These are phyloP conservation scores for Acanthornis magna DNA, from an alignment of 2,797 vertebrate genomes.

Conservation along the genomic window DNA sequence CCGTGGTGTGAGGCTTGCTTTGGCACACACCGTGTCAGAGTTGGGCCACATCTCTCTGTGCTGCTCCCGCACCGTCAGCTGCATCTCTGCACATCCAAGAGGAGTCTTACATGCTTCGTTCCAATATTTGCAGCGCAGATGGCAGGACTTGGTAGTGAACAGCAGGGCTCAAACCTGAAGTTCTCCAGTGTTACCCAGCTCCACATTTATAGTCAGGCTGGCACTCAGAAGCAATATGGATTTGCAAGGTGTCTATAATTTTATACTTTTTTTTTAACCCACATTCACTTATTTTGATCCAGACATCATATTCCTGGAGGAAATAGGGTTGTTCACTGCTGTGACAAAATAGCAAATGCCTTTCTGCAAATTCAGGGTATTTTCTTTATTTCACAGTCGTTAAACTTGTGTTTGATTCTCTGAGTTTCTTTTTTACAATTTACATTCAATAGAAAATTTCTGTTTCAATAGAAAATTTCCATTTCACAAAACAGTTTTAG, in stretches of 20 bases:
- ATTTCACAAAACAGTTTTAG: not conserved
- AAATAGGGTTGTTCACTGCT: not conserved
- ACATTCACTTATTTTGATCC: not conserved
- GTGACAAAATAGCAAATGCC: not conserved
- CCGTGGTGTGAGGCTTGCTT: not conserved
- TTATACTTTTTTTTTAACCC: not conserved
- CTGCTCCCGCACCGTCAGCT: not conserved
- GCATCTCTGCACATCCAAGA: not conserved
- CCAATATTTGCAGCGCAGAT: conserved; percentile 17
- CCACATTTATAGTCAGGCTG: not conserved
- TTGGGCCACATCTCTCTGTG: conserved; percentile 15
- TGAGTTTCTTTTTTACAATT: not conserved
- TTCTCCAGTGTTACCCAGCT: not conserved
- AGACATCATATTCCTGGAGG: not conserved
- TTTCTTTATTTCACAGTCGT: not conserved
- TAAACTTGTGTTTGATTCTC: not conserved
- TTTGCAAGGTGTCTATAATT: not conserved
- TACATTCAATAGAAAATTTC: not conserved
- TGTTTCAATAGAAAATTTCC: not conserved
- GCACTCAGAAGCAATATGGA: not conserved
- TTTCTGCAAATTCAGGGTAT: not conserved
- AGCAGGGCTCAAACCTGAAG: conserved; percentile 35
- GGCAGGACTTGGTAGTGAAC: conserved; percentile 13
- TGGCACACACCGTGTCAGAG: conserved; percentile 1
- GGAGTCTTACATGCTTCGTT: not conserved